Base-by-base conservation (phyloP, 2,113 vertebrate genomes). In the Alaudala cheleensis region DNA sequence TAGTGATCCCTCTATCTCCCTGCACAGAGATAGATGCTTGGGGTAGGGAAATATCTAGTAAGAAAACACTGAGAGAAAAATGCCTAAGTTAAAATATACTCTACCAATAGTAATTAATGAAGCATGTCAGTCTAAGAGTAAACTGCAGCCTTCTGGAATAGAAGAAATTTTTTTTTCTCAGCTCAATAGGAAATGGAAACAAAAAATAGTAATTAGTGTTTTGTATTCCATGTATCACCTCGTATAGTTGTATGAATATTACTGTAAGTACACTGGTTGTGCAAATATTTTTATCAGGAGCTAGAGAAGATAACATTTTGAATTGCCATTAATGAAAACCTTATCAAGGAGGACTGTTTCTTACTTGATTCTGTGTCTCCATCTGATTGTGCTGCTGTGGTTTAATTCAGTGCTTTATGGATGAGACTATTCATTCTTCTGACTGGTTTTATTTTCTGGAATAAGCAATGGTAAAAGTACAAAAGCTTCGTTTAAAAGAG, bases 1-100 rank as follows among this genome's bases (percentile, higher is more conserved):
- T 90, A 44, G 88, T 77, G 94, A 92, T 96, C 62, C 71, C 34
- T 70, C 39, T 92, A 44, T 92, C 94, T 92, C 58, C 50, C 72
- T 78, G 54, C 47, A 11, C 86, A 92, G 67, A 87, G 66, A 88
- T 21, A 40, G 0, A 23, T 23, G 54, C 62, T 73, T 56, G 28
- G 82, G 56, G 50, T 77, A 62, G 54, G 60, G 76, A 85, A 73
- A 50, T 90, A 62, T 1, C 69, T 56, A 33, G 24, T 39, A 40
- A 69, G 37, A 82, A 93, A 90, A 86, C 21, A 1, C 8, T 57
- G 0, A 0, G 40, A 69, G n/a, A 49, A 82, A 79, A 93, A 80
- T 31, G 6, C 23, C 37, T 17, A 6, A 28, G 29, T 89, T 66
- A 39, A 81, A 85, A 78, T 70, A 61, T 94, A 66, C 47, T 81